A percentile compares a stretch with the other conserved stretches of the same genome.
Conservation (phyloP, 2,797 vertebrate species). For the Podarcis siculus region DNA sequence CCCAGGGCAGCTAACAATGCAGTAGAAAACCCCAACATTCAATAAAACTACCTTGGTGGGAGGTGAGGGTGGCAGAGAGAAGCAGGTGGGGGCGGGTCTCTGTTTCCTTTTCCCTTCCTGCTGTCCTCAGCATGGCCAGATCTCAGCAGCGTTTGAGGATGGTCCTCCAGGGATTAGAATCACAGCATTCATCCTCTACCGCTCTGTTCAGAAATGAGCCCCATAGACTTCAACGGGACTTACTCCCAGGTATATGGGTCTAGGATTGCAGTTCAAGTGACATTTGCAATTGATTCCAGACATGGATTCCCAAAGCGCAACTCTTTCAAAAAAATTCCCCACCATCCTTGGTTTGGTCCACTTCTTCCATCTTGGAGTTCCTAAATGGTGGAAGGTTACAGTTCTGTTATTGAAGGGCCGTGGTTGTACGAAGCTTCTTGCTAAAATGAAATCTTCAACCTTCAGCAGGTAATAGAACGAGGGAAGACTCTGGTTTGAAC, state of each 20-base stretch:
- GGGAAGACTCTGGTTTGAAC: neutral
- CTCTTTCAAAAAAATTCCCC: too few relatives aligned
- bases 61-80: too few relatives aligned
- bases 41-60: too few relatives aligned
- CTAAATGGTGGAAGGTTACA: neutral
- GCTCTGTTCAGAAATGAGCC: neutral
- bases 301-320: neutral
- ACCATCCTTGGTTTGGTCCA: neutral
- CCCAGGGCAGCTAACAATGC: neutral
- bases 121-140: neutral
- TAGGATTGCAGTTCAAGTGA: neutral
- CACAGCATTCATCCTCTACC: neutral
- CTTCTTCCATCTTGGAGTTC: neutral
- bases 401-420: conserved; percentile 40
- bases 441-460: neutral
- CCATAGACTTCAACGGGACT: neutral
- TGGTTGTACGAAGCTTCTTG: neutral
- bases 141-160: neutral
- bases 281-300: neutral
- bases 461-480: neutral
- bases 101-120: neutral
- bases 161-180: neutral
- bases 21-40: neutral
- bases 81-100: neutral
- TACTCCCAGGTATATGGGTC: neutral